Base-by-base conservation (phyloP, 2,797 vertebrate species). In the Macrochelys suwanniensis region DNA sequence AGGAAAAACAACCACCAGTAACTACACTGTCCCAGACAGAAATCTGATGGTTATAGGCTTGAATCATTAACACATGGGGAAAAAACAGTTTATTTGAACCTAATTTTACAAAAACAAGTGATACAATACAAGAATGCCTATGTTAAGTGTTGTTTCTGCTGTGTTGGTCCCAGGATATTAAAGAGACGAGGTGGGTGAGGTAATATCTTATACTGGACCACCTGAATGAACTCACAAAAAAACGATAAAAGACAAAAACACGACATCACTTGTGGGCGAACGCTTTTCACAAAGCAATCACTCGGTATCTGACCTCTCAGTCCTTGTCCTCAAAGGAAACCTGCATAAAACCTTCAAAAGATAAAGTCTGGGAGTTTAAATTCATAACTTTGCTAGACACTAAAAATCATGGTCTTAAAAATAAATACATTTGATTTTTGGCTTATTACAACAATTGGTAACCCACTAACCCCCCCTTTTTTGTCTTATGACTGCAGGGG, bases 91-190 rank as follows among this genome's bases (percentile, higher is more conserved):
- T 93, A 92, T 94, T 93, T 93, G 50, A 2, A 2, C 31, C 59
- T 59, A 96, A 85, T 65, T 68, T 87, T 92, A 82, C 6, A 93
- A 82, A 94, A 91, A 17, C 84, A 94, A 92, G 82, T 9, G 85
- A 80, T 78, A 89, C 87, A 93, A 87, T 90, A 85, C 89, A 97
- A 92, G 90, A 97, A 87, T 71, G 89, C 17, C 2, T 84, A 89
- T 68, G 16, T 91, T 91, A 53, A 49, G n/a, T n/a, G 7, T 33
- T 37, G 16, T 21, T 68, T 7, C 11, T 37, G 65, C n/a, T 68
- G 65, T 21, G 65, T 10, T 68, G 19, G n/a, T 68, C 61, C 61
- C 33, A n/a, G 17, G 61, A n/a, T 65, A 65, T 19, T 19, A 65
- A n/a, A 65, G 33, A 65, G 16, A 21, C 9, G 3, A 37, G 19